These are phyloP conservation scores for Saimiri boliviensis DNA, from an alignment of 2,113 vertebrate genomes.

Conservation along the genomic window DNA sequence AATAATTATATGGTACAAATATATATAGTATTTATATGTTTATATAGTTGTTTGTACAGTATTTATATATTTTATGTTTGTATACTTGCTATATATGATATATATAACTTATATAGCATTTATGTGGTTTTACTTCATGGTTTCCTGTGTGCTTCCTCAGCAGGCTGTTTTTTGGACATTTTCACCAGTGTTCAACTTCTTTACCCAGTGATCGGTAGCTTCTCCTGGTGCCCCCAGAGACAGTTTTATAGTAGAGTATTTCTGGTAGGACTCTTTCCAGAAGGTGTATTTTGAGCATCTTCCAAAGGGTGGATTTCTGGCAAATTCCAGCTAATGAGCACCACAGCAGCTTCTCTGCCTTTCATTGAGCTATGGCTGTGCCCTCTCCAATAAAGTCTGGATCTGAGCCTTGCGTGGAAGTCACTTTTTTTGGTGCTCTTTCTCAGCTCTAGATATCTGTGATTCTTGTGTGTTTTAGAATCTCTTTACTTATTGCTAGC, in stretches of 20 bases:
- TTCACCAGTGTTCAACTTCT: not conserved
- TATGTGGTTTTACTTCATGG: not conserved
- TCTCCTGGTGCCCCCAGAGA: not conserved
- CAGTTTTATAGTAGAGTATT: not conserved
- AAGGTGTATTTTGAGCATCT: not conserved
- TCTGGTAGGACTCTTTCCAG: not conserved
- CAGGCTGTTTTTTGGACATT: not conserved
- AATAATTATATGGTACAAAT: too few species aligned
- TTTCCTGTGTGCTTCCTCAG: not conserved
- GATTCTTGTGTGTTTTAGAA: constrained; percentile 4
- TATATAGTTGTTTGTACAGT: too few species aligned
- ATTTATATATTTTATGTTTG: too few species aligned
- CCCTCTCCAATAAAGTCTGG: not conserved
- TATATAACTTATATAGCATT: too few species aligned
- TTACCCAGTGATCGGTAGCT: not conserved
- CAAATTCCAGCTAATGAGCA: not conserved
- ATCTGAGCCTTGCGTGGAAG: not conserved
- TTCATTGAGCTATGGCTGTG: not conserved
- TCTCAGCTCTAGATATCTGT: not conserved
- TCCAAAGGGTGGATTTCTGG: not conserved
- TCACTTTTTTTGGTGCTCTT: not conserved
- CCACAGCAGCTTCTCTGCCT: not conserved
- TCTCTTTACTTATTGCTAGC: not conserved
- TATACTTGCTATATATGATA: too few species aligned
- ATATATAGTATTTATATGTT: too few species aligned